Percentiles rank a stretch among this genome's conserved stretches.
phyloP scores from a whole-genome alignment of 2,113 vertebrate genomes.

The Bothrops jararaca region DNA sequence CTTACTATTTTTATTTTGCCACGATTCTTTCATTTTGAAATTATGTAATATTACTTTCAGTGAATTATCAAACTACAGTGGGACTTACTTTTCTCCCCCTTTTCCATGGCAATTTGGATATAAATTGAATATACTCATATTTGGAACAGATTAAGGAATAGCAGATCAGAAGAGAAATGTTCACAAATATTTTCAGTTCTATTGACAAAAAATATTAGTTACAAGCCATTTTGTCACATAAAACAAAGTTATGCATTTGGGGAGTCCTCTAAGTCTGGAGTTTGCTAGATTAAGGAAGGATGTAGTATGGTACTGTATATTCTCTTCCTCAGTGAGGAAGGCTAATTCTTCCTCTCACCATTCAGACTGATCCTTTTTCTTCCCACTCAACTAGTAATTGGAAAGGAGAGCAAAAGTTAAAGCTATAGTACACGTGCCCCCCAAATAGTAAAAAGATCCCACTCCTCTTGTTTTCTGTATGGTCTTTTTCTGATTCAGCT shows the following conservation, averaged over 20 bases:
- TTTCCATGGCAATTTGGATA: background rate
- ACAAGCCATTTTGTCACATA: background rate
- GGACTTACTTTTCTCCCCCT: background rate
- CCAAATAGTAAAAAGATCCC: background rate
- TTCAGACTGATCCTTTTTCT: background rate
- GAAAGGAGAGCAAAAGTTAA: background rate
- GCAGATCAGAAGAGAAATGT: background rate
- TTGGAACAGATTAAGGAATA: background rate
- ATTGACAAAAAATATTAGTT: background rate
- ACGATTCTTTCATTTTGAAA: background rate
- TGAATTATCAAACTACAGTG: background rate
- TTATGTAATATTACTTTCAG: background rate
- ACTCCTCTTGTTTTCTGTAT: background rate
- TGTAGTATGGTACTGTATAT: background rate
- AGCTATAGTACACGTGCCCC: background rate
- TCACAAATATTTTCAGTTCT: background rate
- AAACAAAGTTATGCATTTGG: background rate
- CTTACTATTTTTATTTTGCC: background rate
- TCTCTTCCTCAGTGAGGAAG: background rate
- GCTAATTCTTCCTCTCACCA: background rate
- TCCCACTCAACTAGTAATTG: background rate
- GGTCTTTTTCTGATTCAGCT: background rate
- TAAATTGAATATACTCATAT: background rate
- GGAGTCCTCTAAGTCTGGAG: background rate
- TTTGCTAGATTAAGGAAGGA: background rate